phyloP scores from a whole-genome alignment of 2,888 invertebrate species.

The Morpho helenor region DNA sequence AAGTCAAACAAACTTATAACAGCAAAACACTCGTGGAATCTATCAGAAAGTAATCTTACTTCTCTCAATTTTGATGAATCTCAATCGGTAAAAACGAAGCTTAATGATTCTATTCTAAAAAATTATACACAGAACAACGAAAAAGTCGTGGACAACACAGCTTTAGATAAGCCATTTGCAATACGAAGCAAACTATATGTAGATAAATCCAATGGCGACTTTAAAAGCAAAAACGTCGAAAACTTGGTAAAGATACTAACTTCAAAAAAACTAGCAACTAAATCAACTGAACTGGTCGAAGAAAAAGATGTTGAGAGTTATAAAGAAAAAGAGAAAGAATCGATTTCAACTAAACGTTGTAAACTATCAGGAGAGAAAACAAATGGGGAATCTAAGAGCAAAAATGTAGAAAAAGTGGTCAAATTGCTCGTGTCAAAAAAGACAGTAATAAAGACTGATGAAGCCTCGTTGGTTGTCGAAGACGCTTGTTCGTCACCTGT shows the following conservation, averaged over 20 bases:
- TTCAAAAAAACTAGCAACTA: conserved; percentile 33
- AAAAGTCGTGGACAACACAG: conserved; percentile 2
- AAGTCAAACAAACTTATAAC: conserved; percentile 18
- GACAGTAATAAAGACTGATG: conserved; percentile 64
- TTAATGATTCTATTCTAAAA: conserved; percentile 9
- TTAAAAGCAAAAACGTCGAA: conserved; percentile 33
- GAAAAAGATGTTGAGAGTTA: conserved; percentile 21
- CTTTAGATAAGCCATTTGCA: conserved; percentile 16
- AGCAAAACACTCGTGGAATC: conserved; percentile 8
- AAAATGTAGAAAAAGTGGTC: conserved; percentile 63
- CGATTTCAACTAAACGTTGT: conserved; percentile 42
- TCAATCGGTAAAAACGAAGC: conserved; percentile 26
- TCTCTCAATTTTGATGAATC: conserved; percentile 29
- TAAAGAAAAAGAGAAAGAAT: conserved; percentile 27
- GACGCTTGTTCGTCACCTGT: conserved; percentile 40
- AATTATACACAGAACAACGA: conserved; percentile 9
- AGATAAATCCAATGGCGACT: conserved; percentile 30
- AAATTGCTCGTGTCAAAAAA: conserved; percentile 67
- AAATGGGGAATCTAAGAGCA: conserved; percentile 53
- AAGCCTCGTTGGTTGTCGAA: conserved; percentile 56
- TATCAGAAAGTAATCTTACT: conserved; percentile 18
- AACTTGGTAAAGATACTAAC: conserved; percentile 36
- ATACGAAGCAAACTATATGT: conserved; percentile 20
- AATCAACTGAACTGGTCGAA: conserved; percentile 21
- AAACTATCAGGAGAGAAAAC: conserved; percentile 42